Base-by-base conservation (phyloP, 2,113 vertebrate genomes). In the Zosterops hypoxanthus region DNA sequence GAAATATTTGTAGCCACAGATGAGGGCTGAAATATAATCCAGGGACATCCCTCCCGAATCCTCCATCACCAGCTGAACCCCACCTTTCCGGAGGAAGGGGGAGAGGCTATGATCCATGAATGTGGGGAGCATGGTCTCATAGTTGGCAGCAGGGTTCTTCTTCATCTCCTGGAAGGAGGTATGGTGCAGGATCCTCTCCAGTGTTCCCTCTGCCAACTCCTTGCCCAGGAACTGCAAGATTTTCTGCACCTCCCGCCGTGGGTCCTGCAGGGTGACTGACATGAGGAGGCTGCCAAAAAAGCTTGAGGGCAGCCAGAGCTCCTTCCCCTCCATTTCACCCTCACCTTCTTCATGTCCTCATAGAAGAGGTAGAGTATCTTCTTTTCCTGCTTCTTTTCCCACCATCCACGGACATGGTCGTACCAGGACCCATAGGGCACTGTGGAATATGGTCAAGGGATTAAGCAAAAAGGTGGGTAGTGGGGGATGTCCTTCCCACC, bases 261-360 rank as follows among this genome's bases (percentile, higher is more conserved):
- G 94, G 78, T 99, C 93, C 98, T 99, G 55, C 1, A 39, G 24
- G 14, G 22, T 0, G 1, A 42, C 3, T 80, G 47, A 57, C 19
- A 73, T 56, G 23, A 26, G 26, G 6, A 76, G 3, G 44, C 49
- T 81, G 50, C 21, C 33, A 33, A 56, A 80, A 88, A 83, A 8
- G 29, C 16, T 29, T 11, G 4, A 10, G 5, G 6, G 6, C 1
- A 41, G 59, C 6, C 0, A 2, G 25, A 7, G 8, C 1, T 5
- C 22, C 36, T 7, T 84, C 24, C 10, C 22, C 26, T 82, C 34
- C 29, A 44, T 50, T 21, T 44, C 31, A 65, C 24, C 78, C 95
- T 98, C 94, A 98, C 98, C 98, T 98, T 97, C 85, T 97, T 96
- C 97, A 99, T 79, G 72, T 99, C 98, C 93, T 99, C 98, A 66